Conservation (phyloP, 1,140 invertebrate genomes). For the Watersipora subatra region DNA sequence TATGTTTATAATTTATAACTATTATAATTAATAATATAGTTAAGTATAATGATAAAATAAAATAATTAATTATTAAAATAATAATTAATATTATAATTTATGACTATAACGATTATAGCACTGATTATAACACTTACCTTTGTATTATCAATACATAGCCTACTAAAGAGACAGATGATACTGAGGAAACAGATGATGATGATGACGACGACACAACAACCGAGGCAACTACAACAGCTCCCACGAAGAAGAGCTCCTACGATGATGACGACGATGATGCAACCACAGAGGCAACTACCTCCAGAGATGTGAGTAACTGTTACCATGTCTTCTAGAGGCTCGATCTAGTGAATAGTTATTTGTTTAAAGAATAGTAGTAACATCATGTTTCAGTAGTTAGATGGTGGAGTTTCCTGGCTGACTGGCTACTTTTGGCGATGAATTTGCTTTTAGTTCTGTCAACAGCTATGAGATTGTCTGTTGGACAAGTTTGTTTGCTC, state of each 20-base stretch:
- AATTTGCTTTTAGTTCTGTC: not conserved
- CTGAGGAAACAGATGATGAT: conserved; percentile 4
- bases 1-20: not conserved
- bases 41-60: not conserved
- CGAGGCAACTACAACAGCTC: not conserved
- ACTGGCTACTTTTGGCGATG: too few species aligned
- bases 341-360: not conserved
- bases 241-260: not conserved
- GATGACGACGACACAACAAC: conserved; percentile 1
- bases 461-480: not conserved
- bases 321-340: not conserved
- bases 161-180: not conserved
- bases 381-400: not conserved
- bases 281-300: not conserved
- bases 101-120: not conserved
- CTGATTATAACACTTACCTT: not conserved
- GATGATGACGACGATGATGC: conserved; percentile 7
- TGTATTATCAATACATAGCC: not conserved
- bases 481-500: too few species aligned
- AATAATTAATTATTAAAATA: not conserved
- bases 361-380: not conserved
- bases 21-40: conserved; percentile 9
- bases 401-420: too few species aligned
- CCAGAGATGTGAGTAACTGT: not conserved
- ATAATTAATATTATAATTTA: not conserved